phyloP scores from a whole-genome alignment of 2,797 vertebrate species.

The Galagoides demidoff region DNA sequence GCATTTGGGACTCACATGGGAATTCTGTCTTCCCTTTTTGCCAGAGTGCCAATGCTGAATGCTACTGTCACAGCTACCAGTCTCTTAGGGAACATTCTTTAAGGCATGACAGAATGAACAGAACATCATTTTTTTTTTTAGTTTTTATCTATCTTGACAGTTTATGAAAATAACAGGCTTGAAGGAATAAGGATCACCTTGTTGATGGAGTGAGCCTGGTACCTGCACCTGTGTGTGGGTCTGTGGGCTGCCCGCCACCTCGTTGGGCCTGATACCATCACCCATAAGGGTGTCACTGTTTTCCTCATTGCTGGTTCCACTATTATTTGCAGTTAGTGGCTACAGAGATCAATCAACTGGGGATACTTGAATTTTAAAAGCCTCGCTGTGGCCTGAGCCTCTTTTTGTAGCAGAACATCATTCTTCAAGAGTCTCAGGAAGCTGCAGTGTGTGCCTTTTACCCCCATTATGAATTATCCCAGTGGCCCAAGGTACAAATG shows the following conservation, averaged over 20 bases:
- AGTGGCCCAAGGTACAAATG: not conserved
- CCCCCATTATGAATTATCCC: not conserved
- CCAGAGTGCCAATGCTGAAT: not conserved
- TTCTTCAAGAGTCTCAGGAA: not conserved
- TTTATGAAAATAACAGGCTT: slow-evolving; percentile 30
- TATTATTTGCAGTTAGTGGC: not conserved
- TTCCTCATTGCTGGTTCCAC: not conserved
- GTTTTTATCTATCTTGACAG: not conserved
- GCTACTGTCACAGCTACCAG: not conserved
- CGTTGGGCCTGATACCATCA: not conserved
- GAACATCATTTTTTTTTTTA: not conserved
- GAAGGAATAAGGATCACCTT: not conserved
- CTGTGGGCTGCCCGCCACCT: not conserved
- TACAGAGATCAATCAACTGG: not conserved
- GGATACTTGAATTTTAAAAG: not conserved
- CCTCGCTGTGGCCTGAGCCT: not conserved
- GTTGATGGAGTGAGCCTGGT: not conserved
- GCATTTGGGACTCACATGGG: not conserved
- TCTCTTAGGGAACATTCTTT: not conserved
- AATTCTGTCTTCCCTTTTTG: not conserved
- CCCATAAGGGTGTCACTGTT: not conserved
- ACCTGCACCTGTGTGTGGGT: not conserved
- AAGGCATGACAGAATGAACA: not conserved
- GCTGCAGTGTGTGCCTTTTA: not conserved
- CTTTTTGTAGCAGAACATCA: not conserved